phyloP scores from a whole-genome alignment of 1,140 invertebrate species.

The Andrena cerasifolii region DNA sequence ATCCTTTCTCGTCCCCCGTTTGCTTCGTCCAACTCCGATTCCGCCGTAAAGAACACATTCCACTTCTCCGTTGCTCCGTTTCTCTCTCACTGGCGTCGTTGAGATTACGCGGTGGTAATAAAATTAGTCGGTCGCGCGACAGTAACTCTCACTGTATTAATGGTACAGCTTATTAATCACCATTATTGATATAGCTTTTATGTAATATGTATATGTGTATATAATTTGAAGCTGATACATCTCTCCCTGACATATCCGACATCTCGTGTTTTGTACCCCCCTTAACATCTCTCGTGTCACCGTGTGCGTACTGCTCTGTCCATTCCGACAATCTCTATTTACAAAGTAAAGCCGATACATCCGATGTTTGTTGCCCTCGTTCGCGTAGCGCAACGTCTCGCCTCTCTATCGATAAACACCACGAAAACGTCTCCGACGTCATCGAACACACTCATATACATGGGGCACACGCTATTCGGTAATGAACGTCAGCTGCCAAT shows the following conservation, averaged over 20 bases:
- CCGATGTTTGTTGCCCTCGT: not conserved
- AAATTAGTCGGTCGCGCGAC: slow-evolving; percentile 47
- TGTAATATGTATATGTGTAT: slow-evolving; percentile 45
- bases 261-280: slow-evolving; percentile 11
- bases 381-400: slow-evolving; percentile 24
- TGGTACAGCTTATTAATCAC: slow-evolving; percentile 58
- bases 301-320: slow-evolving; percentile 24
- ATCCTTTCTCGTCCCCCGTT: slow-evolving; percentile 16
- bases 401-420: slow-evolving; percentile 33
- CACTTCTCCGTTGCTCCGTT: too few species aligned
- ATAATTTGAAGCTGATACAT: slow-evolving; percentile 60
- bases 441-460: slow-evolving; percentile 29
- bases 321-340: slow-evolving; percentile 37
- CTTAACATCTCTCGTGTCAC: slow-evolving; percentile 34
- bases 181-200: slow-evolving; percentile 50
- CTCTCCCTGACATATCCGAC: slow-evolving; percentile 40
- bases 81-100: slow-evolving; percentile 45
- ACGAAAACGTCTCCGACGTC: slow-evolving; percentile 36
- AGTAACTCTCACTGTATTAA: slow-evolving; percentile 46
- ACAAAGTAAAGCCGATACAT: slow-evolving; percentile 21
- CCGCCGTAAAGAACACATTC: slow-evolving; percentile 58
- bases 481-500: slow-evolving; percentile 59
- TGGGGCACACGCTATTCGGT: not conserved
- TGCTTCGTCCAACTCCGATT: slow-evolving; percentile 47
- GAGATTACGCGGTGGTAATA: slow-evolving; percentile 45